Evolutionary conservation across 1,140 invertebrate genomes (phyloP), one percentile per base, ranked within the genome.

Genomic region (Trinorchestia longiramus): DNA sequence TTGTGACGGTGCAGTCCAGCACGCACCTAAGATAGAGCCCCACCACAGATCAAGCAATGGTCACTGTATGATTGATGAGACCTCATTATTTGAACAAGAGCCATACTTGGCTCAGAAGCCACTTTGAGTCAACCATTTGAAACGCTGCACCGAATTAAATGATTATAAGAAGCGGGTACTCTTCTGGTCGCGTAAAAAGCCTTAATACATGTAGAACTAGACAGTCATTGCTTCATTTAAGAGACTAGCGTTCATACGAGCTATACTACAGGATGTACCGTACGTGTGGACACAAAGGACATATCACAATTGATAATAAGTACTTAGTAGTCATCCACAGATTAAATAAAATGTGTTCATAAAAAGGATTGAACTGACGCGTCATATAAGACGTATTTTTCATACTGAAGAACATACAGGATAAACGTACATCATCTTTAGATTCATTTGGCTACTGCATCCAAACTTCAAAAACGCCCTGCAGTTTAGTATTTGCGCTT

Each of bases 21-120:
- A 42, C 88, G 43, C 88, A 41, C 88, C 88, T 90, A 43, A 90
- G 4, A 90, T 90, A 90, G n/a, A 90, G n/a, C 88, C 3, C 88
- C 88, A 36, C n/a, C 44, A 47, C 92, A 47, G 47, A 94, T 94
- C 92, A 94, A 47, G 43, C 43, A 94, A 45, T 40, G 44, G 92
- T 45, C 43, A 45, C 43, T 45, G 92, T 6, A 45, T 94, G 92
- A 94, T 47, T 17, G 44, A 94, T 94, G 92, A 43, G 92, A 47
- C 43, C 15, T 77, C 1, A 94, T 15, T 40, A 43, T 43, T 8
- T 40, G 43, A 94, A 6, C 92, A 94, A 4, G 92, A 47, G 43
- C 92, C 44, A 40, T 94, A 94, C 43, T 45, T n/a, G 92, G 92
- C 62, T 11, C 62, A 77, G 11, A 77, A 28, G 36, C 62, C 28